Evolutionary conservation across 2,113 vertebrate genomes (phyloP).

Genomic region (Redunca redunca): DNA sequence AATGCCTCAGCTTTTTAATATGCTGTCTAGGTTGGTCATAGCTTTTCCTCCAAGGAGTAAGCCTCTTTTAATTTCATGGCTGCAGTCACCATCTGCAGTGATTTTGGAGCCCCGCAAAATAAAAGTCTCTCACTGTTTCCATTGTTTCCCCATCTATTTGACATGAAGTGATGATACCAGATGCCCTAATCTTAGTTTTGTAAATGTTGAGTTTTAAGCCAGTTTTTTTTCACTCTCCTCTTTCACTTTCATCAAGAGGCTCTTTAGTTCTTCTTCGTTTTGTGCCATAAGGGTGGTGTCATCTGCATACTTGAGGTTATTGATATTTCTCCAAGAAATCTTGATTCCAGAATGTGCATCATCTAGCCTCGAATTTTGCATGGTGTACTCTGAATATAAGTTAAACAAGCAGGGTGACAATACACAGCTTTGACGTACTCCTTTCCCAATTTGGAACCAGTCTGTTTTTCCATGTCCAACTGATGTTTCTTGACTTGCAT

Average conservation of each 20-base stretch:
- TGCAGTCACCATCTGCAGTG: not conserved
- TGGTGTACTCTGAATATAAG: not conserved
- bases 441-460: not conserved
- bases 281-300: not conserved
- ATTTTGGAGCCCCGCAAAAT: not conserved
- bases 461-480: not conserved
- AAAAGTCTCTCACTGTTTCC: not conserved
- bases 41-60: not conserved
- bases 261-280: accelerated
- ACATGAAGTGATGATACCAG: not conserved
- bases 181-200: not conserved
- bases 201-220: not conserved
- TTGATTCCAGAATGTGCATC: not conserved
- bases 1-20: not conserved
- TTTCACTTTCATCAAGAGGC: not conserved
- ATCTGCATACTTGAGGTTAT: not conserved
- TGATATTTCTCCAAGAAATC: not conserved
- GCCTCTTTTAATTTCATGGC: not conserved
- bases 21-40: not conserved
- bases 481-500: not conserved
- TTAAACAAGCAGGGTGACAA: not conserved
- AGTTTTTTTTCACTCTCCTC: not conserved
- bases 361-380: not conserved
- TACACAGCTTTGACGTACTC: not conserved
- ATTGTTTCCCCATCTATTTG: not conserved